Evolutionary conservation across 1,140 invertebrate genomes (phyloP).

Genomic region (Leptinotarsa defecta): DNA sequence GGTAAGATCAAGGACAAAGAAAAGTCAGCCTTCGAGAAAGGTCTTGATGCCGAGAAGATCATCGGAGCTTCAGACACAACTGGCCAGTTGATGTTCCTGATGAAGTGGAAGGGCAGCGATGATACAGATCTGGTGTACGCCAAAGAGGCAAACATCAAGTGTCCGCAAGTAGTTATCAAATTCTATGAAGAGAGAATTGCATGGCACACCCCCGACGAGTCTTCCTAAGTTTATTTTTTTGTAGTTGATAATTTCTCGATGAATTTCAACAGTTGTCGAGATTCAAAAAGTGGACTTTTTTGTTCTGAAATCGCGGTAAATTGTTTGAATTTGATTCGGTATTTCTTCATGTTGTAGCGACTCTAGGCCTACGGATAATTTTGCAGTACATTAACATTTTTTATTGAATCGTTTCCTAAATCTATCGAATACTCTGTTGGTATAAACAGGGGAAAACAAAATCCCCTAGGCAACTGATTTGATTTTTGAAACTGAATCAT

Average conservation of each 20-base stretch:
- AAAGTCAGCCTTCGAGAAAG: constrained; percentile 84
- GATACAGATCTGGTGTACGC: constrained; percentile 94
- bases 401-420: no score
- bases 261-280: neutral
- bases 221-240: constrained; percentile 22
- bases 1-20: constrained; percentile 45
- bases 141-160: constrained; percentile 86
- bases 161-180: constrained; percentile 93
- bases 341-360: neutral
- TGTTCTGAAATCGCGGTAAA: neutral
- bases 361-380: no score
- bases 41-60: constrained; percentile 90
- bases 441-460: no score
- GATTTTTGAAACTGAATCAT: no score
- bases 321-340: neutral
- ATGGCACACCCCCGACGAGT: constrained; percentile 79
- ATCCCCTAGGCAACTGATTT: no score
- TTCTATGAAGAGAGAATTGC: constrained; percentile 96
- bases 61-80: constrained; percentile 94
- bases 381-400: no score
- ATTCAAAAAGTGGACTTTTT: neutral
- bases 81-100: constrained; percentile 94
- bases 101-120: constrained; percentile 97
- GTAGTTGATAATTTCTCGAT: neutral
- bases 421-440: no score